Evolutionary conservation across 2,113 vertebrate species (phyloP), one percentile per base, ranked within the genome.

Genomic region (Poecilia latipinna): DNA sequence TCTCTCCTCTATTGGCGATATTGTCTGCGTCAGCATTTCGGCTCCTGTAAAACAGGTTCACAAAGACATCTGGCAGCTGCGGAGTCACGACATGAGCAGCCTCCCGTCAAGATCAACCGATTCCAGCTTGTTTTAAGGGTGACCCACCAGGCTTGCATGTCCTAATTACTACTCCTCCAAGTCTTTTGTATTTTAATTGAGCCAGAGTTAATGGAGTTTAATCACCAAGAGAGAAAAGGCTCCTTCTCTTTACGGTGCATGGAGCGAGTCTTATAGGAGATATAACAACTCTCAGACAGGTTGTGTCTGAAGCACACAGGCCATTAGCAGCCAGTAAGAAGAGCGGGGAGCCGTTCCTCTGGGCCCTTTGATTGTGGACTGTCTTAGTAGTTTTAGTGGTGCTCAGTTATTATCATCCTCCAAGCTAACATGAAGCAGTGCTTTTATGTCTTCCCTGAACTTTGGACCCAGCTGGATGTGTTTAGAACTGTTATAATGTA

Each of bases 401-500:
- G 84, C 88, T 90, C 78, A 74, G 90, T 91, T 93, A 94, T 94
- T 94, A 95, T 94, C 93, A 93, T 95, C 84, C 89, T 90, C 90
- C 83, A 84, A 93, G 93, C 89, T 91, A 94, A 94, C 92, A 87
- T 89, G 92, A 93, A 86, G 91, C 83, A 76, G 80, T 68, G 89
- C 92, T 93, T 94, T 94, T 92, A 94, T 94, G 93, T 93, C 92
- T 89, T 92, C 83, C 86, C 90, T 94, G 92, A 95, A 94, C 93
- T 95, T 94, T 94, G 91, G 91, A 94, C 91, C 86, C 93, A 95
- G 93, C 92, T 96, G 94, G 91, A 93, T 95, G 93, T 95, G 93
- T 95, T 96, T 95, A 95, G 93, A 92, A 90, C 82, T 90, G 92
- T 94, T 96, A 95, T 95, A 95, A 93, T 93, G 89, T 94, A 95